Percentiles rank a stretch among this genome's conserved stretches.
These are phyloP conservation scores for Pagrus major DNA, from an alignment of 2,113 vertebrate genomes.

Conservation along the genomic window DNA sequence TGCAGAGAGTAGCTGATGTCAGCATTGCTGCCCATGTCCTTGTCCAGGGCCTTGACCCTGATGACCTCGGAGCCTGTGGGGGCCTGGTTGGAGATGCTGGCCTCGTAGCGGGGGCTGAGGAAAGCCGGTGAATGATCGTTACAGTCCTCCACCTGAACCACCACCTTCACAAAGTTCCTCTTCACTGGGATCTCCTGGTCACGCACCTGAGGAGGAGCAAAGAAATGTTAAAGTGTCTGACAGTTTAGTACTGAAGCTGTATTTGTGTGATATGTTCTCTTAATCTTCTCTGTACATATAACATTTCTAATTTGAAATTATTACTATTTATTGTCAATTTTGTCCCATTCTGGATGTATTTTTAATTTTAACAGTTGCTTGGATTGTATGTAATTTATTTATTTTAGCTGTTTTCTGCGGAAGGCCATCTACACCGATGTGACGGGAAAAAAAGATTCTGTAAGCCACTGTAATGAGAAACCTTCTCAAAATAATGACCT, in stretches of 20 bases:
- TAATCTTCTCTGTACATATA: too few relatives aligned
- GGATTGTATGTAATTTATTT: too few relatives aligned
- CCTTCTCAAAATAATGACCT: too few relatives aligned
- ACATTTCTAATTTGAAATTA: too few relatives aligned
- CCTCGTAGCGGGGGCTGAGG: slow-evolving; percentile 87
- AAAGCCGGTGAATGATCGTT: slow-evolving; percentile 92
- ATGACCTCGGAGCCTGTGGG: slow-evolving; percentile 87
- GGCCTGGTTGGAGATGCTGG: slow-evolving; percentile 82
- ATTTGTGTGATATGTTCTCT: too few relatives aligned
- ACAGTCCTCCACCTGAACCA: slow-evolving; percentile 88
- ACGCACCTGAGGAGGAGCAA: slow-evolving; percentile 86
- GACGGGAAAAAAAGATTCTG: too few relatives aligned
- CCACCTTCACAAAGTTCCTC: slow-evolving; percentile 91
- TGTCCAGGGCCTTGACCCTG: slow-evolving; percentile 91
- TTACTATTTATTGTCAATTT: too few relatives aligned
- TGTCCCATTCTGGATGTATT: too few relatives aligned
- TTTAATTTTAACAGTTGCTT: too few relatives aligned
- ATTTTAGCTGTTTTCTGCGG: too few relatives aligned
- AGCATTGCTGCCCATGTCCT: slow-evolving; percentile 90
- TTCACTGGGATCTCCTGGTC: slow-evolving; percentile 96
- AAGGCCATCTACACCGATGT: too few relatives aligned
- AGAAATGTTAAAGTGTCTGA: neutral
- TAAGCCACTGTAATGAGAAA: too few relatives aligned
- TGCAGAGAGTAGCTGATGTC: slow-evolving; percentile 92
- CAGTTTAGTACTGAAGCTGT: neutral